Evolutionary conservation across 2,888 invertebrate genomes (phyloP).

Genomic region (Trachelus stipa): DNA sequence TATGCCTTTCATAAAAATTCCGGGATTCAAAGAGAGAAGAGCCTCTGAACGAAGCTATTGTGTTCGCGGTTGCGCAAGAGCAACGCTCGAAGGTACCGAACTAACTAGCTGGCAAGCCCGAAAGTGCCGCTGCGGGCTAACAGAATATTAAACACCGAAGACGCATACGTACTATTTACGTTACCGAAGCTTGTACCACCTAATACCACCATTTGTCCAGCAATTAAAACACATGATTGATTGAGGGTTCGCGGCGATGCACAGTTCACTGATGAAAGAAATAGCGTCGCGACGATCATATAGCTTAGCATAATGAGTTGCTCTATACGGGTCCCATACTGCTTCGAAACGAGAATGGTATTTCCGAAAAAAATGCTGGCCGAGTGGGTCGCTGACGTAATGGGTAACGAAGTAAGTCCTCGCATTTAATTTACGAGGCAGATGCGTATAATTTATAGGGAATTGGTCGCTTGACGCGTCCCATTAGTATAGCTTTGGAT

Average conservation of each 20-base stretch:
- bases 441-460: slow-evolving; percentile 7
- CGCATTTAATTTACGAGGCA: slow-evolving; percentile 5
- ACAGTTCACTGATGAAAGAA: slow-evolving; percentile 27
- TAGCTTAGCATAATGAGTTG: background rate
- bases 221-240: slow-evolving; percentile 58
- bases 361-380: background rate
- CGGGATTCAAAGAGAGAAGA: slow-evolving; percentile 39
- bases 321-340: background rate
- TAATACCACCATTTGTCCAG: slow-evolving; percentile 55
- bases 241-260: slow-evolving; percentile 39
- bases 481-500: slow-evolving; percentile 2
- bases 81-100: slow-evolving; percentile 10
- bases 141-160: slow-evolving; percentile 43
- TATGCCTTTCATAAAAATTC: slow-evolving; percentile 50
- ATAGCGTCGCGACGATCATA: background rate
- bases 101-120: background rate
- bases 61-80: slow-evolving; percentile 35
- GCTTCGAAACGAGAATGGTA: background rate
- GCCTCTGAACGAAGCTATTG: slow-evolving; percentile 34
- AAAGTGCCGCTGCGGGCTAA: slow-evolving; percentile 28
- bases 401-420: slow-evolving; percentile 5
- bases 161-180: slow-evolving; percentile 39
- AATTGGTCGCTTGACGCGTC: slow-evolving; percentile 3
- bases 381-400: slow-evolving; percentile 5
- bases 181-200: slow-evolving; percentile 36